These are phyloP conservation scores for Drosophila oshimai DNA, from an alignment of 1,140 invertebrate genomes.

Conservation along the genomic window DNA sequence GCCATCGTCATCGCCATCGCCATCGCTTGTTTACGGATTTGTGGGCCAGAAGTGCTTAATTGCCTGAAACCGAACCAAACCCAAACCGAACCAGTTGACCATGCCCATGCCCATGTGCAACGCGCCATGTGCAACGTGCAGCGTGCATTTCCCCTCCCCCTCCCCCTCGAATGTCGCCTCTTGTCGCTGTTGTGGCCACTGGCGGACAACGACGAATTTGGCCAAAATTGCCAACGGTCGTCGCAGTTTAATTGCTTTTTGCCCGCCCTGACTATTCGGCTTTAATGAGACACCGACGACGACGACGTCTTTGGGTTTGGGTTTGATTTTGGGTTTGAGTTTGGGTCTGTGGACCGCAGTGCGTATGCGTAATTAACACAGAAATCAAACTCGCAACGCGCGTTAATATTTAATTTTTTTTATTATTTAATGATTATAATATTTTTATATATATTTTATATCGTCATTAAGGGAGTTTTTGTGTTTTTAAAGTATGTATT, in stretches of 20 bases:
- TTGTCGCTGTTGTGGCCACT: conserved; percentile 18
- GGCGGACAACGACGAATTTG: conserved; percentile 36
- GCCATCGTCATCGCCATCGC: no score
- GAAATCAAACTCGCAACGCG: conserved; percentile 36
- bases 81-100: conserved; percentile 49
- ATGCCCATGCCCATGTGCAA: conserved; percentile 37
- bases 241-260: conserved; percentile 60
- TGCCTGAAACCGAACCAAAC: conserved; percentile 19
- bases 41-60: conserved; percentile 44
- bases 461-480: no score
- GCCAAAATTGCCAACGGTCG: conserved; percentile 52
- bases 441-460: no score
- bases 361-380: conserved; percentile 68
- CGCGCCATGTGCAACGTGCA: conserved; percentile 11
- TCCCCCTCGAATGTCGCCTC: not conserved
- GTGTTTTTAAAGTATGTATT: no score
- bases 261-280: conserved; percentile 20
- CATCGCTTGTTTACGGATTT: conserved; percentile 23
- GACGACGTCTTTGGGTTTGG: conserved; percentile 33
- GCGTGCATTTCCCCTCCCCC: no score
- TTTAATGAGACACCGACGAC: conserved; percentile 45
- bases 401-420: no score
- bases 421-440: no score
- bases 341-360: conserved; percentile 38
- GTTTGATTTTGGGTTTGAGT: no score